Evolutionary conservation across 2,797 vertebrate species (phyloP), one percentile per base, ranked within the genome.

Genomic region (Pempheris klunzingeri): DNA sequence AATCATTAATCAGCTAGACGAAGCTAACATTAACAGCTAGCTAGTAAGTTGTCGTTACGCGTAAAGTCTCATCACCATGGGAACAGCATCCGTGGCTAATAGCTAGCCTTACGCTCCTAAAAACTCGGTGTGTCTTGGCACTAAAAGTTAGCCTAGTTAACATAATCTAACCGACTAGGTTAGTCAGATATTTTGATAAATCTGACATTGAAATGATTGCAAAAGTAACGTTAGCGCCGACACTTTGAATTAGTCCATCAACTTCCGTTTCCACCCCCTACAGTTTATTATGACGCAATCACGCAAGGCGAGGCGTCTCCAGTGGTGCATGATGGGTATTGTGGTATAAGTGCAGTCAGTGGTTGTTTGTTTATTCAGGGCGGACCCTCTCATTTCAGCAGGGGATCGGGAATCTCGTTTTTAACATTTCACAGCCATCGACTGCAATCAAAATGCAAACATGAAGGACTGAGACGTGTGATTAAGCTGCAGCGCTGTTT

Each of bases 21-120:
- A 34, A 30, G 61, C 32, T 41, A 77, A 49, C 32, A 28, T 34
- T n/a, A 77, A 11, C 14, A 22, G 53, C 52, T 55, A 44, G 28
- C 47, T 44, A 14, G 20, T 13, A 17, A 43, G 3, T 11, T n/a
- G 11, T 41, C 26, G 53, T 58, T 54, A 22, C 41, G 10, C n/a
- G 58, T 39, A n/a, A n/a, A 55, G 53, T 74, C 74, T 8, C 20
- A 80, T 91, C 82, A 82, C 90, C 83, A 91, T 93, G 85, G 89
- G 84, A 91, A 93, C 90, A 58, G 6, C 50, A 60, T 78, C 59
- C 1, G 11, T 22, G 1, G 53, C 66, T 68, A 74, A 41, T 34
- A 22, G 30, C 52, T 44, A 46, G 24, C 26, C 1, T 53, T 49
- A 41, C 18, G 53, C 18, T 24, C 28, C 15, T 26, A 10, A 30